Base-by-base conservation (phyloP, 2,888 invertebrate species). In the Hybos culiciformis region DNA sequence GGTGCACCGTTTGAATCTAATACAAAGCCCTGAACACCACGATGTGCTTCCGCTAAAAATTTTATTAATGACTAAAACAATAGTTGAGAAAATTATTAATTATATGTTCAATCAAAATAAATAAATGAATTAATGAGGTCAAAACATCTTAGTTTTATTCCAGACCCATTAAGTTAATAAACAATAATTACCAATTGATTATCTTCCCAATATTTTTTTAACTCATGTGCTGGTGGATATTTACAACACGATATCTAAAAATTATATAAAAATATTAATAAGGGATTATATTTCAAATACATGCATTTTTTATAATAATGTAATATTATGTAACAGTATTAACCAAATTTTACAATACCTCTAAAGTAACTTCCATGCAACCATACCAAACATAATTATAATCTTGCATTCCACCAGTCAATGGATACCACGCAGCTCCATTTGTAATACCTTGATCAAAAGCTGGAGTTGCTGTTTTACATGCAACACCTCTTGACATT, bases 181-280 rank as follows among this genome's bases (percentile, higher is more conserved):
- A 37, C 29, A 20, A 23, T 12, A 18, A 14, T 29, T 9, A 86
- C 87, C 69, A 80, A 73, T 65, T 79, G 80, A 67, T 94, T 93
- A 52, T 90, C 85, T 49, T 80, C 76, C 93, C 93, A 94, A 62
- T 86, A 86, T 52, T 78, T 77, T 18, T 77, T 76, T 37, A 94
- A 67, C 58, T 88, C 80, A 46, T 77, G 74, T 0, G 83, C 79
- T 0, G 78, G 78, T 3, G 94, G 94, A 63, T 78, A 93, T 68
- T 93, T 94, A 69, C 93, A 94, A 66, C 94, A 94, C 0, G 90
- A 87, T 43, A 94, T 77, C n/a, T n/a, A n/a, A n/a, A n/a, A n/a
- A n/a, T n/a, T n/a, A n/a, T n/a, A n/a, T n/a, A n/a, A n/a, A n/a
- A n/a, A n/a, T n/a, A n/a, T n/a, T n/a, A n/a, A n/a, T n/a, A n/a